A percentile compares a stretch with the other conserved stretches of the same genome.
Evolutionary conservation across 1,140 invertebrate species (phyloP).

Genomic region (Tetramorium parvispinum): DNA sequence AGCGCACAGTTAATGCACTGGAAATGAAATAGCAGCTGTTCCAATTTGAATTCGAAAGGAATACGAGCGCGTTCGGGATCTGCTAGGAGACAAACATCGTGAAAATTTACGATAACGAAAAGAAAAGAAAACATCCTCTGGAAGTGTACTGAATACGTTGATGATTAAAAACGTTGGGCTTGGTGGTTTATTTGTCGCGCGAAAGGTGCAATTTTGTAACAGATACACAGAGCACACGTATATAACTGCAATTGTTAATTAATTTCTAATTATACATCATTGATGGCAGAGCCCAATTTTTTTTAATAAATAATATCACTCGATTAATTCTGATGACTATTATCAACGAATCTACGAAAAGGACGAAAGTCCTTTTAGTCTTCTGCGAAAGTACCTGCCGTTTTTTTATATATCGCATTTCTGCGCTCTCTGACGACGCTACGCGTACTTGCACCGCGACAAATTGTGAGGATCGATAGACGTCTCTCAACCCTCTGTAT

Average conservation of each 20-base stretch:
- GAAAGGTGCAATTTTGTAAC: background rate
- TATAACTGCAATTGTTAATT: background rate
- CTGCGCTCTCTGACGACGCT: background rate
- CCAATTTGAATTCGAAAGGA: constrained; percentile 75
- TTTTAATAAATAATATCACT: background rate
- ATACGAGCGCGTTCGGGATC: constrained; percentile 9
- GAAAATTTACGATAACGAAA: constrained; percentile 26
- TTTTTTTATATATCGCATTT: constrained; percentile 19
- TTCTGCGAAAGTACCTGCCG: background rate
- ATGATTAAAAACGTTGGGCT: background rate
- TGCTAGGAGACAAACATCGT: constrained; percentile 34
- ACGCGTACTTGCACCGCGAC: constrained; percentile 43
- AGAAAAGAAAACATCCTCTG: background rate
- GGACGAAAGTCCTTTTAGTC: background rate
- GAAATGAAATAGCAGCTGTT: constrained; percentile 81
- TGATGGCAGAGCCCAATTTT: background rate
- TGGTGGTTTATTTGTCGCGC: background rate
- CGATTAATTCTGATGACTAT: background rate
- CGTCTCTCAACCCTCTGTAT: constrained; percentile 35
- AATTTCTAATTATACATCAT: background rate
- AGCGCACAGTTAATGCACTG: constrained; percentile 78
- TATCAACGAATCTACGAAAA: background rate
- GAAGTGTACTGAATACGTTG: background rate
- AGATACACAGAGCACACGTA: background rate
- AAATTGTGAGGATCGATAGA: constrained; percentile 64